A percentile compares a stretch with the other conserved stretches of the same genome.
Conservation (phyloP, 2,113 vertebrate genomes). For the Anarhynchus alexandrinus region DNA sequence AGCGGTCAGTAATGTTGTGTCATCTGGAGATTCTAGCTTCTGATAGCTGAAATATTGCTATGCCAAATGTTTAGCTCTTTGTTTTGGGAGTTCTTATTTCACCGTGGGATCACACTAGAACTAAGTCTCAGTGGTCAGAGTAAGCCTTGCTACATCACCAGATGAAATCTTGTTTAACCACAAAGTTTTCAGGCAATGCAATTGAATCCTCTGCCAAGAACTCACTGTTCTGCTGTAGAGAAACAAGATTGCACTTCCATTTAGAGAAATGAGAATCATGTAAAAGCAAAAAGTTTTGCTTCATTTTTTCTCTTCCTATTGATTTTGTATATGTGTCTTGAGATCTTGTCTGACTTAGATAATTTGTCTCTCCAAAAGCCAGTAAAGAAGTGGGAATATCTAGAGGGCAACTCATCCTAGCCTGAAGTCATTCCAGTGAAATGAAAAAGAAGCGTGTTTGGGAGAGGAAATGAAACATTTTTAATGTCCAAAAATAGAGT, state of each 20-base stretch:
- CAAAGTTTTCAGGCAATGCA: not conserved
- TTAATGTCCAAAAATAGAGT: not conserved
- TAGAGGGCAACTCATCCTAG: not conserved
- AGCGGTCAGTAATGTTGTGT: not conserved
- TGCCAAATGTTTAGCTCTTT: not conserved
- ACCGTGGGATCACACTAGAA: not conserved
- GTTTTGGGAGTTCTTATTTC: not conserved
- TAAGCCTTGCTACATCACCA: not conserved
- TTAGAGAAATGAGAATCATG: not conserved
- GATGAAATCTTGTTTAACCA: not conserved
- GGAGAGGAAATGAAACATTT: not conserved
- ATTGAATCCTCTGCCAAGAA: not conserved
- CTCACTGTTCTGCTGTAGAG: not conserved
- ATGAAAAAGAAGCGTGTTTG: not conserved
- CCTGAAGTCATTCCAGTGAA: not conserved
- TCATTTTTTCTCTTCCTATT: not conserved
- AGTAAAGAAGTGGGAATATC: not conserved
- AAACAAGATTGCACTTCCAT: not conserved
- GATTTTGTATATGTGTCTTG: not conserved
- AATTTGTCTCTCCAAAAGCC: not conserved
- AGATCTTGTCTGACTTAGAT: not conserved
- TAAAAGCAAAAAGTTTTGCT: not conserved
- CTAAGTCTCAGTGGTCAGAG: not conserved
- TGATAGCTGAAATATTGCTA: not conserved
- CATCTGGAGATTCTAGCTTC: not conserved